phyloP scores from a whole-genome alignment of 2,888 invertebrate genomes.

The Conus canariensis region DNA sequence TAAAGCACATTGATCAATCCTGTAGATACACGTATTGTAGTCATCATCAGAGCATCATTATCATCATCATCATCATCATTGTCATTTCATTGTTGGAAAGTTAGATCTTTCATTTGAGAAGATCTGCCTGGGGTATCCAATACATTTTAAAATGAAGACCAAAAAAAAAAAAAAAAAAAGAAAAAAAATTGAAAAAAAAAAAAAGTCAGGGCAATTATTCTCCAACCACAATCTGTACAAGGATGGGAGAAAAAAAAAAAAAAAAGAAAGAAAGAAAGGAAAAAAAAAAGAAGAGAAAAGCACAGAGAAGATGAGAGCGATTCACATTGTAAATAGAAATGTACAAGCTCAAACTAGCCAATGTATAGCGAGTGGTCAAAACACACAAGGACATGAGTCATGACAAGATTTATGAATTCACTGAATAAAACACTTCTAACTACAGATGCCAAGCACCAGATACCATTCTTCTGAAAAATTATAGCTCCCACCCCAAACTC shows the following conservation, averaged over 20 bases:
- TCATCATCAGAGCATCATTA: neutral
- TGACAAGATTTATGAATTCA: too few species aligned
- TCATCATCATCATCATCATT: slow-evolving; percentile 4
- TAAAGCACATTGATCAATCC: slow-evolving; percentile 2
- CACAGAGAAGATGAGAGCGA: neutral
- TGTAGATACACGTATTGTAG: neutral
- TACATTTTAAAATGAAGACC: neutral
- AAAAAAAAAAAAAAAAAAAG: neutral
- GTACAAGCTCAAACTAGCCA: neutral
- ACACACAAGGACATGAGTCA: too few species aligned
- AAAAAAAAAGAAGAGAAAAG: too few species aligned
- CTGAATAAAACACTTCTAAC: too few species aligned
- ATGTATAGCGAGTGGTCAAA: too few species aligned
- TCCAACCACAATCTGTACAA: neutral
- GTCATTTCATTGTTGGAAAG: neutral
- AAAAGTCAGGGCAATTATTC: neutral
- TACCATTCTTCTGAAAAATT: neutral
- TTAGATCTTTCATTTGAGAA: neutral
- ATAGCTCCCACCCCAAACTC: too few species aligned
- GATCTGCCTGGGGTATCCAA: neutral
- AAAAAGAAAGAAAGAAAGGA: neutral
- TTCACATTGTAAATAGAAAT: neutral
- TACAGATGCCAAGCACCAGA: neutral
- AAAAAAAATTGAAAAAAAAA: neutral
- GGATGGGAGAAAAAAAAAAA: neutral